Percentiles rank a stretch among this genome's conserved stretches.
Conservation (phyloP, 1,140 invertebrate species). For the Hyphantria cunea region DNA sequence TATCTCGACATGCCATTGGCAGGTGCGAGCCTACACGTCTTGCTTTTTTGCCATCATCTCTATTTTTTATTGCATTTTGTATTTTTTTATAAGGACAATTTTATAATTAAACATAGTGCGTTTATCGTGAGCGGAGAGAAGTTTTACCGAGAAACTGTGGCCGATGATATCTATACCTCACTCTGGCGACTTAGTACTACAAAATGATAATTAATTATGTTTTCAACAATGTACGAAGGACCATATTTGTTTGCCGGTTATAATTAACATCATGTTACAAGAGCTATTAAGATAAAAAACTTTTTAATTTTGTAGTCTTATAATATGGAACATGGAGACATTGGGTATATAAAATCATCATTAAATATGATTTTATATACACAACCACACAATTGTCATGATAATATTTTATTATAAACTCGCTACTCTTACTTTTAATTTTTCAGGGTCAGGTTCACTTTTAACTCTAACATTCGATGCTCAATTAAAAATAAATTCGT, state of each 20-base stretch:
- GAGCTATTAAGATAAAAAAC: slow-evolving; percentile 2
- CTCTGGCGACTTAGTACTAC: slow-evolving; percentile 32
- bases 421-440: no score
- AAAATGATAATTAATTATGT: slow-evolving; percentile 41
- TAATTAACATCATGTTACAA: slow-evolving; percentile 20
- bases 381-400: no score
- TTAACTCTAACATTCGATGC: no score
- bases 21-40: slow-evolving; percentile 66
- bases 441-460: no score
- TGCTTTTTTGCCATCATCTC: slow-evolving; percentile 52
- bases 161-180: slow-evolving; percentile 49
- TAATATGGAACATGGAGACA: slow-evolving; percentile 1
- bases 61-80: slow-evolving; percentile 56
- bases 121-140: slow-evolving; percentile 48
- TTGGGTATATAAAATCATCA: no score
- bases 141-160: slow-evolving; percentile 50
- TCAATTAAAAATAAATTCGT: no score
- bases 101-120: slow-evolving; percentile 70
- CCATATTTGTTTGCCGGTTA: slow-evolving; percentile 4
- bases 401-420: no score
- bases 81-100: slow-evolving; percentile 65
- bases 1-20: slow-evolving; percentile 77
- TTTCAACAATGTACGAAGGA: slow-evolving; percentile 13
- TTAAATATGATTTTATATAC: no score
- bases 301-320: slow-evolving; percentile 13